These are phyloP conservation scores for Rhinoraja longicauda DNA, from an alignment of 2,797 vertebrate genomes.

Conservation along the genomic window DNA sequence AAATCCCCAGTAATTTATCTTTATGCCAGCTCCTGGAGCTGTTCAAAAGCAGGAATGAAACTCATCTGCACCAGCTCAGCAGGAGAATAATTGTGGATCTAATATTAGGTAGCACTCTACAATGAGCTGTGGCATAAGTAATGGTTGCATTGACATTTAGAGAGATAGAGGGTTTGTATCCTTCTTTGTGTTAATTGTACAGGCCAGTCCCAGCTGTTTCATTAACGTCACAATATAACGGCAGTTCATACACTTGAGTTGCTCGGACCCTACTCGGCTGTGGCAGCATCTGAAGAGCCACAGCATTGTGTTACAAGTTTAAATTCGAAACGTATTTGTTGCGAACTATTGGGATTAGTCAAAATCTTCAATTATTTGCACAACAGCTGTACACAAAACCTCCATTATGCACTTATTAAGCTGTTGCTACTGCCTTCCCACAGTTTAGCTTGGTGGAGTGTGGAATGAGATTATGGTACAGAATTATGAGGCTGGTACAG, in stretches of 20 bases:
- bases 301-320: background rate
- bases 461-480: background rate
- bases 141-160: slow-evolving; percentile 33
- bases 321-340: background rate
- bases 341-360: background rate
- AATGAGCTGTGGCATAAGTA: slow-evolving; percentile 31
- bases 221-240: slow-evolving; percentile 25
- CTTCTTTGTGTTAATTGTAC: slow-evolving; percentile 34
- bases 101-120: slow-evolving; percentile 31
- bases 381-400: background rate
- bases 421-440: background rate
- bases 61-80: slow-evolving; percentile 24
- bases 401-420: background rate
- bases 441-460: background rate
- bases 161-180: slow-evolving; percentile 33
- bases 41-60: slow-evolving; percentile 30
- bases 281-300: background rate
- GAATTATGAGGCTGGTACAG: too few relatives aligned
- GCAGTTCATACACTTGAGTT: background rate
- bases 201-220: slow-evolving; percentile 19
- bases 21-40: slow-evolving; percentile 19
- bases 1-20: background rate
- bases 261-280: background rate
- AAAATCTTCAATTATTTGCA: background rate
- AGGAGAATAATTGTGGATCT: slow-evolving; percentile 37